Conservation (phyloP, 1,140 invertebrate genomes). For the Dufourea novaeangliae region DNA sequence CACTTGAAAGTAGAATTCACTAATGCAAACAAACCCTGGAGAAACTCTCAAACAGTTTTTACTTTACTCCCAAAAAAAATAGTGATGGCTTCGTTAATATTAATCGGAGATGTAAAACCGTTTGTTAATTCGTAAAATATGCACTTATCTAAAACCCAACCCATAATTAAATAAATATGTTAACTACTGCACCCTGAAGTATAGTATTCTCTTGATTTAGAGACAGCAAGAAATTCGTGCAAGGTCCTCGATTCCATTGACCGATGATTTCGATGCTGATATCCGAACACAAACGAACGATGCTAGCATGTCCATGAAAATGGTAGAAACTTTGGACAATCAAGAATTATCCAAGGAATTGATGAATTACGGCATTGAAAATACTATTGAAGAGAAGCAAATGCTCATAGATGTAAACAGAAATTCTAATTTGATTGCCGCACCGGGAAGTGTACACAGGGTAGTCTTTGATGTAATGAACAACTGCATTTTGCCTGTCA, state of each 20-base stretch:
- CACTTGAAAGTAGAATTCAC: too few relatives aligned
- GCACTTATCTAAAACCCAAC: too few relatives aligned
- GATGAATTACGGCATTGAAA: neutral
- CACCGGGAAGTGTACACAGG: constrained; percentile 55
- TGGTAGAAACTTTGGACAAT: constrained; percentile 15
- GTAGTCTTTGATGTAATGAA: constrained; percentile 72
- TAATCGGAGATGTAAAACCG: too few relatives aligned
- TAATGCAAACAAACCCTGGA: too few relatives aligned
- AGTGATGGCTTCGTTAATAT: too few relatives aligned
- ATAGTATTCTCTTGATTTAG: neutral
- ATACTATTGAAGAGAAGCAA: constrained; percentile 38
- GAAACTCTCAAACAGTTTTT: too few relatives aligned
- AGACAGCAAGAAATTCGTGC: constrained; percentile 15
- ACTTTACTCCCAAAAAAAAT: too few relatives aligned
- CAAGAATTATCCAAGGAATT: constrained; percentile 36
- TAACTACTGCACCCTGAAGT: neutral
- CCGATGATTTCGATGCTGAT: constrained; percentile 35
- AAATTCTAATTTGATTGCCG: constrained; percentile 63
- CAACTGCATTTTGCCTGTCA: constrained; percentile 59
- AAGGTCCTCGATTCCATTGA: constrained; percentile 18
- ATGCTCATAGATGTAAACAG: constrained; percentile 69
- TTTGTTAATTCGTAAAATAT: too few relatives aligned
- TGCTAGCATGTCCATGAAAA: neutral
- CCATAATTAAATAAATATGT: too few relatives aligned
- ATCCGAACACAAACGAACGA: neutral